A percentile compares a stretch with the other conserved stretches of the same genome.
These are phyloP conservation scores for Cossypha niveicapilla DNA, from an alignment of 2,797 vertebrate genomes.

Conservation along the genomic window DNA sequence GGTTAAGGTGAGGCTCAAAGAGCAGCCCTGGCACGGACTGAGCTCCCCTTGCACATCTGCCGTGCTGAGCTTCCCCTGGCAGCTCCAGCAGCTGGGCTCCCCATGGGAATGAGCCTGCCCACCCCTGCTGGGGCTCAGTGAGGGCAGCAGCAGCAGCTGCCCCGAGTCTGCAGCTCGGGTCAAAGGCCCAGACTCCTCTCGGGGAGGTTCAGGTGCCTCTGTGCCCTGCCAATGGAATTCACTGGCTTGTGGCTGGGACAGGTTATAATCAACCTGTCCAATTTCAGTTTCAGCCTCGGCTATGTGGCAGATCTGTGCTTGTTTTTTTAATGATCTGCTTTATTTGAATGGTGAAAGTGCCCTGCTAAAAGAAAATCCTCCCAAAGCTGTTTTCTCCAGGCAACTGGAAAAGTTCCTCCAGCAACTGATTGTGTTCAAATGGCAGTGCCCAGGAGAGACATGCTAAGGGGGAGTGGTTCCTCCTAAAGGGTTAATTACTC, in stretches of 20 bases:
- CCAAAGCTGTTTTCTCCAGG: background rate
- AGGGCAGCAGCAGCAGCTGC: constrained; percentile 18
- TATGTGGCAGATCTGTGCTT: background rate
- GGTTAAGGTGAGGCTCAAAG: background rate
- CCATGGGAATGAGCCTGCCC: background rate
- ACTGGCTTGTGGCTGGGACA: background rate
- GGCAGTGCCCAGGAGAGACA: background rate
- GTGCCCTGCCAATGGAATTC: background rate
- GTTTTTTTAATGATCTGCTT: background rate
- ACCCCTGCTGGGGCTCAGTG: background rate
- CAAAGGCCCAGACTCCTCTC: constrained; percentile 5
- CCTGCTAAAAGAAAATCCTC: background rate
- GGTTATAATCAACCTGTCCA: constrained; percentile 46
- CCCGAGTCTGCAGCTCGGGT: background rate
- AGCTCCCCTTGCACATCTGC: fast-evolving
- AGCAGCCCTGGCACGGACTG: fast-evolving
- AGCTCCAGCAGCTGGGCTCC: background rate
- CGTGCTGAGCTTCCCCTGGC: background rate
- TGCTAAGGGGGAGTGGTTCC: background rate
- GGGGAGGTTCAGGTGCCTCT: background rate
- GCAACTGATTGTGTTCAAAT: background rate
- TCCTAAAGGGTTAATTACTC: background rate
- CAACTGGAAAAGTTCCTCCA: background rate
- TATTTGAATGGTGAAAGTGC: background rate
- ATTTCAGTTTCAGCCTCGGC: background rate